Percentiles rank a stretch among this genome's conserved stretches.
Evolutionary conservation across 2,113 vertebrate genomes (phyloP).

Genomic region (Triplophysa rosa): DNA sequence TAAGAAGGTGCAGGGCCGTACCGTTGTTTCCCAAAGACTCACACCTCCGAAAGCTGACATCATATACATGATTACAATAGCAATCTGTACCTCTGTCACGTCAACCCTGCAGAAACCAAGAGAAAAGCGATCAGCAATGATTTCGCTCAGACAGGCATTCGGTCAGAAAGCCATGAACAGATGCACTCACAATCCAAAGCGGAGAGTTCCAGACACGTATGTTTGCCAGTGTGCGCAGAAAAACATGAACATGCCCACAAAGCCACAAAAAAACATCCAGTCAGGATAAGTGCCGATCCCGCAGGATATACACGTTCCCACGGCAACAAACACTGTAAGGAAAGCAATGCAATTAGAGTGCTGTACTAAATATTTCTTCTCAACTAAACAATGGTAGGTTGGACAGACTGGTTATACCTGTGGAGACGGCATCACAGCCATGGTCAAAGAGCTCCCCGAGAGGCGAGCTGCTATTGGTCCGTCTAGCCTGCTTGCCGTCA

Average conservation of each 20-base stretch:
- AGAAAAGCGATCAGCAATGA: not conserved
- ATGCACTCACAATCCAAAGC: slow-evolving; percentile 89
- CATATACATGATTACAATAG: slow-evolving; percentile 84
- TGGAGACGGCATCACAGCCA: slow-evolving; percentile 95
- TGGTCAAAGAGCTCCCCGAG: slow-evolving; percentile 98
- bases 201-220: slow-evolving; percentile 91
- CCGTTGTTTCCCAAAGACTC: slow-evolving; percentile 84
- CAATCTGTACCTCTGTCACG: slow-evolving; percentile 94
- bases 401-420: slow-evolving; percentile 74
- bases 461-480: slow-evolving; percentile 92
- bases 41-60: slow-evolving; percentile 85
- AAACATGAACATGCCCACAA: slow-evolving; percentile 95
- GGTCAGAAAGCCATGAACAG: not conserved
- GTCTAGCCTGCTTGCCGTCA: slow-evolving; percentile 96
- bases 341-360: slow-evolving; percentile 40
- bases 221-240: slow-evolving; percentile 99
- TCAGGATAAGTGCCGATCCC: slow-evolving; percentile 83
- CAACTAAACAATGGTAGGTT: not conserved
- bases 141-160: not conserved
- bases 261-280: slow-evolving; percentile 94
- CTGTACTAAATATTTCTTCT: not conserved
- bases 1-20: slow-evolving; percentile 58
- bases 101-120: slow-evolving; percentile 78
- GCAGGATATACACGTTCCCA: slow-evolving; percentile 86
- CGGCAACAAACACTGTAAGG: slow-evolving; percentile 85